A percentile compares a stretch with the other conserved stretches of the same genome.
Conservation (phyloP, 2,797 vertebrate species). For the Neosalanx taihuensis region DNA sequence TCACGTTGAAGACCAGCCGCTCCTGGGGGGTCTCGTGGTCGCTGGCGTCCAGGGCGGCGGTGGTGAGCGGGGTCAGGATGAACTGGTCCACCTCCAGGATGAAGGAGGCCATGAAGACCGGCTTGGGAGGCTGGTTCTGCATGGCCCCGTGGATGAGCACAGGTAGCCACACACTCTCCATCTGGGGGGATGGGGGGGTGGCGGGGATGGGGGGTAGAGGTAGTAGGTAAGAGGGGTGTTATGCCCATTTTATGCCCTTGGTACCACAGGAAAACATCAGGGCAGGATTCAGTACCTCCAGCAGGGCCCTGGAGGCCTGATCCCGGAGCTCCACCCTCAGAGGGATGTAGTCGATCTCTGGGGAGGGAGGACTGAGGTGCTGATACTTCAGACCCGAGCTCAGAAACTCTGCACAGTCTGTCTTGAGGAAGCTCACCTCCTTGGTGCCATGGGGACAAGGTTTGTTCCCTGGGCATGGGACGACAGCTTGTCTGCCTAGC, state of each 20-base stretch:
- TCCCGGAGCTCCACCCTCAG: constrained; percentile 72
- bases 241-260: too few relatives aligned
- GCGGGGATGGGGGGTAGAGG: constrained; percentile 1
- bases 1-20: constrained; percentile 63
- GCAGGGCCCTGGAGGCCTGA: constrained; percentile 52
- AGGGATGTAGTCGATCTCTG: constrained; percentile 69
- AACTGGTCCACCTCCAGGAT: constrained; percentile 80
- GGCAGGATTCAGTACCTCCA: constrained; percentile 60
- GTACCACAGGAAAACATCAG: too few relatives aligned
- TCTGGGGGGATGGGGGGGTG: constrained; percentile 45
- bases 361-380: constrained; percentile 69
- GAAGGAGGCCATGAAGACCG: constrained; percentile 70
- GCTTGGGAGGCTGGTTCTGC: constrained; percentile 68
- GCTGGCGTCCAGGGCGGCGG: constrained; percentile 61
- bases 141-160: constrained; percentile 67
- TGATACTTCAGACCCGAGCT: constrained; percentile 67
- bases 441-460: constrained; percentile 58
- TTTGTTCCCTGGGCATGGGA: constrained; percentile 65
- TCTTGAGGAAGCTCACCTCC: constrained; percentile 62
- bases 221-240: neutral
- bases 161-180: constrained; percentile 70
- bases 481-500: constrained; percentile 56
- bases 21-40: constrained; percentile 67
- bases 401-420: constrained; percentile 72
- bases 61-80: constrained; percentile 70